phyloP scores from a whole-genome alignment of 1,140 invertebrate species.

The Drosophila ironensis region DNA sequence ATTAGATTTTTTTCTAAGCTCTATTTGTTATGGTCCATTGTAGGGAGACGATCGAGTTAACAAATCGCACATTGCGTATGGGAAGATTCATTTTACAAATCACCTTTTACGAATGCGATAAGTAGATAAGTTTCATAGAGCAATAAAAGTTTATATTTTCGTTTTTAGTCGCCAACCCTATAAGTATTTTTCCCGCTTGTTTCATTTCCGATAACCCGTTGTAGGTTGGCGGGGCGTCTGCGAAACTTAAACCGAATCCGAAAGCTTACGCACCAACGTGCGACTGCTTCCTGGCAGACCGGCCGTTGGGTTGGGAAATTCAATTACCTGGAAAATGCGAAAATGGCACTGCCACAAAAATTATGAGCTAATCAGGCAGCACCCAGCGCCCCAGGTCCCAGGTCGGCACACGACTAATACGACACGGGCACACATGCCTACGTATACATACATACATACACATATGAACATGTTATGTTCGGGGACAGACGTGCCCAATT shows the following conservation, averaged over 20 bases:
- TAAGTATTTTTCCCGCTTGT: conserved; percentile 18
- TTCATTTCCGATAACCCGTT: conserved; percentile 44
- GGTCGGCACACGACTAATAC: conserved; percentile 26
- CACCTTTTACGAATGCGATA: too few species aligned
- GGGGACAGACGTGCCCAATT: conserved; percentile 58
- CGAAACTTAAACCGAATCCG: conserved; percentile 16
- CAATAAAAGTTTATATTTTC: too few species aligned
- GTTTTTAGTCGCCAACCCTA: conserved; percentile 36
- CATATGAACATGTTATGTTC: conserved; percentile 35
- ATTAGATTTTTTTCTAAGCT: too few species aligned
- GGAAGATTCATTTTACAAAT: too few species aligned
- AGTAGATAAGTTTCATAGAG: too few species aligned
- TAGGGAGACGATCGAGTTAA: too few species aligned
- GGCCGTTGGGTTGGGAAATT: conserved; percentile 53
- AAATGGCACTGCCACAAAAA: conserved; percentile 66
- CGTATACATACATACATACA: conserved; percentile 9
- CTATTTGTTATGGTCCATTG: too few species aligned
- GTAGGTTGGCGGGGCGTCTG: conserved; percentile 40
- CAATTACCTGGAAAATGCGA: conserved; percentile 60
- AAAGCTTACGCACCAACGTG: conserved; percentile 30
- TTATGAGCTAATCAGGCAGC: conserved; percentile 74
- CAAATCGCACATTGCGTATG: too few species aligned
- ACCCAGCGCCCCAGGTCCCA: conserved; percentile 36
- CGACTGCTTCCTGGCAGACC: conserved; percentile 45
- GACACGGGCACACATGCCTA: conserved; percentile 1